Conservation (phyloP, 2,113 vertebrate species). For the Mus pahari region DNA sequence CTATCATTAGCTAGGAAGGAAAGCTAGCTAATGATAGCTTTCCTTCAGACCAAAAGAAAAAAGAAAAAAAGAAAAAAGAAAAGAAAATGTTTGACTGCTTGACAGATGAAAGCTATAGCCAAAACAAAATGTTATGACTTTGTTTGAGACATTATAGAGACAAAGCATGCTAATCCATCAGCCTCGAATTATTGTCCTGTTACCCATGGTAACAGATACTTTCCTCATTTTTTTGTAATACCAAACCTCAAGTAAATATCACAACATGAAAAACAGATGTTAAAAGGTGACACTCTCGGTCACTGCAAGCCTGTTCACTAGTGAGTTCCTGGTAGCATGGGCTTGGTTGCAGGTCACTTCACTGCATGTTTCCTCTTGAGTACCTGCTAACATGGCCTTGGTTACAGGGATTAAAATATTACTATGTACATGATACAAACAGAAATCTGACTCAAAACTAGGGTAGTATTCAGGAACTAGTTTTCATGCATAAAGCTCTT, state of each 20-base stretch:
- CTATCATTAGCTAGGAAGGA: slow-evolving; percentile 73
- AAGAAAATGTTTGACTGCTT: slow-evolving; percentile 59
- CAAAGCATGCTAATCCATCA: slow-evolving; percentile 65
- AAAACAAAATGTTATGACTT: slow-evolving; percentile 75
- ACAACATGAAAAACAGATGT: slow-evolving; percentile 82
- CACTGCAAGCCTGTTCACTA: slow-evolving; percentile 74
- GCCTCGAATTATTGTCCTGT: slow-evolving; percentile 67
- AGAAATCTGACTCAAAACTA: slow-evolving; percentile 54
- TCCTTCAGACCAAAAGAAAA: slow-evolving; percentile 70
- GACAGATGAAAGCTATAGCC: slow-evolving; percentile 69
- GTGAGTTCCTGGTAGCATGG: slow-evolving; percentile 67
- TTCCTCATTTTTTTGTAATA: slow-evolving; percentile 81
- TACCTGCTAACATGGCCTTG: slow-evolving; percentile 63
- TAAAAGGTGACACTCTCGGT: slow-evolving; percentile 72
- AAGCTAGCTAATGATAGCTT: too few species aligned
- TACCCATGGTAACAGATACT: slow-evolving; percentile 78
- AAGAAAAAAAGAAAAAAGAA: slow-evolving; percentile 15
- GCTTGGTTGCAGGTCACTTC: slow-evolving; percentile 63
- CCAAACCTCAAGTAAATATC: slow-evolving; percentile 78
- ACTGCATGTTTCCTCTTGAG: slow-evolving; percentile 71
- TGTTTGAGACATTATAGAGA: slow-evolving; percentile 78
- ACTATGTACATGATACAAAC: slow-evolving; percentile 43
- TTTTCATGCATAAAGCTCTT: not conserved
- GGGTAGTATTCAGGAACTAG: slow-evolving; percentile 54
- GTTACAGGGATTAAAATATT: slow-evolving; percentile 28